phyloP scores from a whole-genome alignment of 2,888 invertebrate genomes.

The Margaritifera margaritifera region DNA sequence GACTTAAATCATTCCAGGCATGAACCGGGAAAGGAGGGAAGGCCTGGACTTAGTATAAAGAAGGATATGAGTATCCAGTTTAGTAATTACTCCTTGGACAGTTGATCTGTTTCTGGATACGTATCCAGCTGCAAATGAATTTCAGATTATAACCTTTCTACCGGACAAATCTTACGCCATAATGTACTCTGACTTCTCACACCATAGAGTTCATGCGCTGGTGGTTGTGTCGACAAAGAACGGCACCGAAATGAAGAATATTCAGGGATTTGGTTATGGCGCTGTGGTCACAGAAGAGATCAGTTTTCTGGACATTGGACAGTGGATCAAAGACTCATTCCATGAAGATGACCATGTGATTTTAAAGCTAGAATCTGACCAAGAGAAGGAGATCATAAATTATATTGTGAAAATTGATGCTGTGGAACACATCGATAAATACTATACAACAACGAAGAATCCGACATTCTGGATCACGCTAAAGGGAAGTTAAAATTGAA shows the following conservation, averaged over 20 bases:
- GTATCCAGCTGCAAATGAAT: conserved; percentile 5
- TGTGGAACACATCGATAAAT: conserved; percentile 4
- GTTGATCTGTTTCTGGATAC: conserved; percentile 13
- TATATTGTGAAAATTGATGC: neutral
- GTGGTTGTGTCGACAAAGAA: too few relatives aligned
- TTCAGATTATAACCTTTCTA: conserved; percentile 6
- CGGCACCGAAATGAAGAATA: too few relatives aligned
- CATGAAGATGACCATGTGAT: neutral
- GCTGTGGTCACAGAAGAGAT: too few relatives aligned
- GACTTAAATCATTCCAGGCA: too few relatives aligned
- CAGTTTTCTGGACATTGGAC: neutral
- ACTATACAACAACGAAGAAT: conserved; percentile 4
- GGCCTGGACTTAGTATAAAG: too few relatives aligned
- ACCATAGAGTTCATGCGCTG: conserved; percentile 3
- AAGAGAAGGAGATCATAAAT: conserved; percentile 1
- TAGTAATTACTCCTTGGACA: neutral
- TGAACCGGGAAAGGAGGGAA: too few relatives aligned
- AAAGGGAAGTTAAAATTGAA: too few relatives aligned
- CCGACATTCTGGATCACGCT: neutral
- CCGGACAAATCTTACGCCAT: conserved; percentile 10
- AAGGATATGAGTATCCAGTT: too few relatives aligned
- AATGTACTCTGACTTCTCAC: conserved; percentile 5
- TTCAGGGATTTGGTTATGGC: too few relatives aligned
- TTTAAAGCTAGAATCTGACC: conserved; percentile 1
- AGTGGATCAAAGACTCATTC: neutral